These are phyloP conservation scores for Pygoscelis antarcticus DNA, from an alignment of 2,113 vertebrate genomes.

Conservation along the genomic window DNA sequence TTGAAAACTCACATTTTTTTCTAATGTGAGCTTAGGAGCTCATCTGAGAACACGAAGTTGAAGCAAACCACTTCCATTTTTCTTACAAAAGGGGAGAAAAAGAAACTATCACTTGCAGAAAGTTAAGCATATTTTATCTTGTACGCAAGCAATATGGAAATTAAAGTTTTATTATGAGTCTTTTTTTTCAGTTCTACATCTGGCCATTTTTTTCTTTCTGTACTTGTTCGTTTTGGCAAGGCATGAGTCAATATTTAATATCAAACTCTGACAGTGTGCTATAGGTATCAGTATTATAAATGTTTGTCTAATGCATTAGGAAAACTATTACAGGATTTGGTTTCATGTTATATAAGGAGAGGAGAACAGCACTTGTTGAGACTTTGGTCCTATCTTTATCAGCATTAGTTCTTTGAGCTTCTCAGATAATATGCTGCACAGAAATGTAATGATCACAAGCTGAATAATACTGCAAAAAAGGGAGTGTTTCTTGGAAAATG, in stretches of 20 bases:
- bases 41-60: neutral
- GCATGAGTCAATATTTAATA: constrained; percentile 44
- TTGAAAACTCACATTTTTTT: neutral
- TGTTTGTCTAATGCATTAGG: constrained; percentile 18
- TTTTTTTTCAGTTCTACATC: neutral
- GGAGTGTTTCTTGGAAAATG: neutral
- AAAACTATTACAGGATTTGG: constrained; percentile 6
- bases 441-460: neutral
- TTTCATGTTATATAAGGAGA: neutral
- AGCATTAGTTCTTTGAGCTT: neutral
- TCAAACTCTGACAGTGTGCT: neutral
- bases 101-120: neutral
- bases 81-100: neutral
- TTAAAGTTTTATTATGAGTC: neutral
- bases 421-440: neutral
- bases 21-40: neutral
- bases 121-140: neutral
- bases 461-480: neutral
- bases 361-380: neutral
- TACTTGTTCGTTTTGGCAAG: neutral
- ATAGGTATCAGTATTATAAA: neutral
- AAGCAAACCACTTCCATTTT: neutral
- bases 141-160: neutral
- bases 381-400: constrained; percentile 17
- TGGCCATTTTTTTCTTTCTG: neutral